These are phyloP conservation scores for Psophia crepitans DNA, from an alignment of 2,113 vertebrate genomes.

Conservation along the genomic window DNA sequence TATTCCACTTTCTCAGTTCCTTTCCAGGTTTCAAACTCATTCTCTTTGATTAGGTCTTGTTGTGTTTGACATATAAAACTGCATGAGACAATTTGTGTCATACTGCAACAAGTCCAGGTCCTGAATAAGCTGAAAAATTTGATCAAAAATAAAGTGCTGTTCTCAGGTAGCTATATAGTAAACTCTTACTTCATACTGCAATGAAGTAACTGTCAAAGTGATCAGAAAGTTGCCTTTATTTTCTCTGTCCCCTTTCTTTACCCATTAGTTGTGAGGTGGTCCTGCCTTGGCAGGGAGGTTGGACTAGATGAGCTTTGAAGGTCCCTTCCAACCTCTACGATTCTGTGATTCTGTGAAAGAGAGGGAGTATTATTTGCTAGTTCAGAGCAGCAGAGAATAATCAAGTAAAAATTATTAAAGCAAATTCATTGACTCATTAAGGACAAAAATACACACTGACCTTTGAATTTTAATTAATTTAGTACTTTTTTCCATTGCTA, in stretches of 20 bases:
- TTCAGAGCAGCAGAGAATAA: not conserved
- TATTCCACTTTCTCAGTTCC: not conserved
- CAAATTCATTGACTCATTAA: not conserved
- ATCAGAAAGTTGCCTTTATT: not conserved
- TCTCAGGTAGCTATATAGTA: not conserved
- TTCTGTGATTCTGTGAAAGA: too few relatives aligned
- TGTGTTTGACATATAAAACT: not conserved
- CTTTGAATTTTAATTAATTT: conserved; percentile 2
- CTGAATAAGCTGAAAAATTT: not conserved
- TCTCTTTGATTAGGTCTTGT: not conserved
- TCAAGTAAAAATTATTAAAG: not conserved
- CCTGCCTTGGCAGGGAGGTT: too few relatives aligned
- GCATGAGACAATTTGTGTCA: not conserved
- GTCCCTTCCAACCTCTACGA: too few relatives aligned
- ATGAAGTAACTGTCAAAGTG: not conserved
- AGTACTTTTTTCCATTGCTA: not conserved
- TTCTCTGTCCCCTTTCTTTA: not conserved
- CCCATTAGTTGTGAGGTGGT: not conserved
- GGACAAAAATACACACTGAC: not conserved
- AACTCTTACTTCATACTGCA: not conserved
- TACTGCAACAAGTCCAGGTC: not conserved
- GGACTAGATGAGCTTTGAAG: too few relatives aligned
- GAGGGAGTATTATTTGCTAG: not conserved
- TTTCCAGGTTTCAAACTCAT: not conserved
- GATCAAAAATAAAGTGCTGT: not conserved